Conservation (phyloP, 2,113 vertebrate genomes). For the Xenopus laevis region DNA sequence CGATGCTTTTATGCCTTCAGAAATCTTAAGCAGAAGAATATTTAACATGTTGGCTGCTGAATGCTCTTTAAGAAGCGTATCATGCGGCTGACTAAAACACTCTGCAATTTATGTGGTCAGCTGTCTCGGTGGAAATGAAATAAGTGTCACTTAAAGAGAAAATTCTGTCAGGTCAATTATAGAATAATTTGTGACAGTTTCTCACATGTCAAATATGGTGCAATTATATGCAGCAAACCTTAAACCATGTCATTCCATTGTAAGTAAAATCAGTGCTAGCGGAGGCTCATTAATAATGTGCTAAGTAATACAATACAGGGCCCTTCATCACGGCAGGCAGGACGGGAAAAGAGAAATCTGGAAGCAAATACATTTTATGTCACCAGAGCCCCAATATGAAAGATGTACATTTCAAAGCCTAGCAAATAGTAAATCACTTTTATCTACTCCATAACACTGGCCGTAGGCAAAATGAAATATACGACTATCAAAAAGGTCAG, state of each 20-base stretch:
- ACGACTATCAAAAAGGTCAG: constrained; percentile 2
- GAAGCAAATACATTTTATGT: neutral
- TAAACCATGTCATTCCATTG: constrained; percentile 12
- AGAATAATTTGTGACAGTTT: constrained; percentile 18
- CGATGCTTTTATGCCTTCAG: neutral
- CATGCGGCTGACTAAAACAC: neutral
- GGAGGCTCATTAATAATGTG: neutral
- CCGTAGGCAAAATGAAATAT: constrained; percentile 33
- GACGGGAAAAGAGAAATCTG: neutral
- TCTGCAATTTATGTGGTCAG: constrained; percentile 2
- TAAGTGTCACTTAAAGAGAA: constrained; percentile 13
- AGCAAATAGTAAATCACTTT: neutral
- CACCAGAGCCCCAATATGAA: constrained; percentile 1
- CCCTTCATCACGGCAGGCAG: neutral
- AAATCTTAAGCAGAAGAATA: neutral
- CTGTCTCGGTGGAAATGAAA: constrained; percentile 2
- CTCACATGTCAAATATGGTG: constrained; percentile 9
- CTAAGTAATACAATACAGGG: neutral
- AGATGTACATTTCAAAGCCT: neutral
- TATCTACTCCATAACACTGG: neutral
- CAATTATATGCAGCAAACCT: constrained; percentile 19
- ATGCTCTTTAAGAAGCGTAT: neutral
- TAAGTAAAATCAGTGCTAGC: neutral
- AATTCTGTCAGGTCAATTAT: constrained; percentile 19
- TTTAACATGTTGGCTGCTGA: neutral